These are phyloP conservation scores for Iguana delicatissima DNA, from an alignment of 2,797 vertebrate genomes.

Conservation along the genomic window DNA sequence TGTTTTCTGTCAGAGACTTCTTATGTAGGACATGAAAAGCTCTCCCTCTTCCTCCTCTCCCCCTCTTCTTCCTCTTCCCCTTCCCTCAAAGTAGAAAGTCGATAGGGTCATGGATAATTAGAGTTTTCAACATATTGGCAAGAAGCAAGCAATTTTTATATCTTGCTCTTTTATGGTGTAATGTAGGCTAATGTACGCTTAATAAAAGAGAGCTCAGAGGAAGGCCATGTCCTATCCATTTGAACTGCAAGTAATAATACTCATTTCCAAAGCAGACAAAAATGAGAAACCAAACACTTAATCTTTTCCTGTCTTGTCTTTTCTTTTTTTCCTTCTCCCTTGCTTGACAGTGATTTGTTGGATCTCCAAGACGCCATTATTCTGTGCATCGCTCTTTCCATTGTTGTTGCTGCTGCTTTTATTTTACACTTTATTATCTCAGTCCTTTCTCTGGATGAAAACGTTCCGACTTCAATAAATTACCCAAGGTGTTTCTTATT, in stretches of 20 bases:
- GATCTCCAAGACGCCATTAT: constrained; percentile 28
- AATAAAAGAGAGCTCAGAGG: constrained; percentile 3
- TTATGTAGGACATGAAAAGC: background rate
- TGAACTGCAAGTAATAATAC: background rate
- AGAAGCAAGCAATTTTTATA: constrained; percentile 13
- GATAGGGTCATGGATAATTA: background rate
- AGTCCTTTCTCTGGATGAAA: constrained; percentile 38
- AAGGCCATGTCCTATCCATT: background rate
- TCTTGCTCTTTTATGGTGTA: constrained; percentile 31
- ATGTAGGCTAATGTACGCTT: constrained; percentile 27
- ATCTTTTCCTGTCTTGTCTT: constrained; percentile 25
- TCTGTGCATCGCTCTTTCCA: constrained; percentile 39
- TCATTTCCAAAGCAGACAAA: background rate
- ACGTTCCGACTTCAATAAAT: constrained; percentile 43
- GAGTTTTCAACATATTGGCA: background rate
- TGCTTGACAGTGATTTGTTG: constrained; percentile 38
- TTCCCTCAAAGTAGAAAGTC: constrained; percentile 28
- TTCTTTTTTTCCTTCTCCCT: constrained; percentile 12
- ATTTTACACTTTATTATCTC: constrained; percentile 60
- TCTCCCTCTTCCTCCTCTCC: background rate
- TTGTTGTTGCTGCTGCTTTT: constrained; percentile 26
- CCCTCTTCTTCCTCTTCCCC: background rate
- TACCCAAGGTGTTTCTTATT: constrained; percentile 31
- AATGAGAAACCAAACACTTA: constrained; percentile 20
- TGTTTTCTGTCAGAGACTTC: background rate